Base-by-base conservation (phyloP, 2,888 invertebrate genomes). In the Spilosoma lubricipeda region DNA sequence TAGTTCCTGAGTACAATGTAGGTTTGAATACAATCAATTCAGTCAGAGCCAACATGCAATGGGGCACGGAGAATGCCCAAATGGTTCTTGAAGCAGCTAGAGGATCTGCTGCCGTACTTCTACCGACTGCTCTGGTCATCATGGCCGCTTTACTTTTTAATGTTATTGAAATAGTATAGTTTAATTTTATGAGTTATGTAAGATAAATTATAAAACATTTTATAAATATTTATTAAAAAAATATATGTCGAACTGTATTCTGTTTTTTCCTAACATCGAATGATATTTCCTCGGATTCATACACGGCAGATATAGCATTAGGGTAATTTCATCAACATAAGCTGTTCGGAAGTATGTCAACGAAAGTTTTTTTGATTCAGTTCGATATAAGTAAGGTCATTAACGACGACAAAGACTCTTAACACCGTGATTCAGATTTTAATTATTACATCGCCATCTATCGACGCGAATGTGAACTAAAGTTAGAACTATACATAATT, bases 41-140 rank as follows among this genome's bases (percentile, higher is more conserved):
- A 0, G 89, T 93, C 0, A 88, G 93, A 23, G 71, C 74, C 30
- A 94, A 77, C 77, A 93, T 93, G 87, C 81, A 87, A 18, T 95
- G 95, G 95, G 95, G 95, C 0, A 88, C 89, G 0, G 86, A 89
- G 0, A 86, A 84, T 15, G 93, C 92, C 0, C 81, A 88, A 0
- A 78, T 76, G 1, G 89, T 95, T 18, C 63, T 95, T 11, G 68
- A 77, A 13, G 95, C 93, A 0, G 90, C 89, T 0, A 86, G 91
- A 69, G 93, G 90, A 0, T 90, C 94, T 0, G 93, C 92, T 0
- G 67, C 80, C 0, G 64, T 83, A 0, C 65, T 86, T 0, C 18
- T 92, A 0, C 94, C 94, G 0, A 89, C 92, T 0, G 76, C 82
- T 0, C 79, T 91, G 65, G 42, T 94, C 3, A 33, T 95, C 7